These are phyloP conservation scores for Acanthornis magna DNA, from an alignment of 2,797 vertebrate species.

Conservation along the genomic window DNA sequence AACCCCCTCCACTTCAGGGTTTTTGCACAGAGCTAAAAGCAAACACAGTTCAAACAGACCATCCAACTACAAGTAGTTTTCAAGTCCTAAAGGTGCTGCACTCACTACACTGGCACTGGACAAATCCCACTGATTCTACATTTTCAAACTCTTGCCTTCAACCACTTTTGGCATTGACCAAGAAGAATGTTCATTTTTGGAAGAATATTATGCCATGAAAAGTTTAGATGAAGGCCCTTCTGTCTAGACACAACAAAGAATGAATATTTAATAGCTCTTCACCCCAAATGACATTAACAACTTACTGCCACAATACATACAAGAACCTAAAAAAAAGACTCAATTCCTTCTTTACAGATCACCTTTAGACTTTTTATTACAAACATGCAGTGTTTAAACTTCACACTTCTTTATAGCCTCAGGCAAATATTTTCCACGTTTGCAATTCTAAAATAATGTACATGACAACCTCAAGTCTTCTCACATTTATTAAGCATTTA, in stretches of 20 bases:
- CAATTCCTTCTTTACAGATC: constrained; percentile 11
- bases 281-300: constrained; percentile 4
- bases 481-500: constrained; percentile 68
- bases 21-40: background rate
- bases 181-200: background rate
- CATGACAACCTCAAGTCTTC: background rate
- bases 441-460: constrained; percentile 32
- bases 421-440: constrained; percentile 7
- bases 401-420: constrained; percentile 30
- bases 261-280: constrained; percentile 14
- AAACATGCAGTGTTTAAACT: constrained; percentile 16
- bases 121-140: background rate
- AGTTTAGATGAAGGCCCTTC: constrained; percentile 22
- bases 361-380: constrained; percentile 24
- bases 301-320: constrained; percentile 31
- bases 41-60: background rate
- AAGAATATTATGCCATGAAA: background rate
- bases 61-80: background rate
- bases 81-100: background rate
- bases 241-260: constrained; percentile 36
- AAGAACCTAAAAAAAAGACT: background rate
- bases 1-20: accelerated
- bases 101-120: background rate
- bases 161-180: background rate
- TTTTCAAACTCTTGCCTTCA: background rate